These are phyloP conservation scores for Alethe diademata DNA, from an alignment of 2,113 vertebrate species.

Conservation along the genomic window DNA sequence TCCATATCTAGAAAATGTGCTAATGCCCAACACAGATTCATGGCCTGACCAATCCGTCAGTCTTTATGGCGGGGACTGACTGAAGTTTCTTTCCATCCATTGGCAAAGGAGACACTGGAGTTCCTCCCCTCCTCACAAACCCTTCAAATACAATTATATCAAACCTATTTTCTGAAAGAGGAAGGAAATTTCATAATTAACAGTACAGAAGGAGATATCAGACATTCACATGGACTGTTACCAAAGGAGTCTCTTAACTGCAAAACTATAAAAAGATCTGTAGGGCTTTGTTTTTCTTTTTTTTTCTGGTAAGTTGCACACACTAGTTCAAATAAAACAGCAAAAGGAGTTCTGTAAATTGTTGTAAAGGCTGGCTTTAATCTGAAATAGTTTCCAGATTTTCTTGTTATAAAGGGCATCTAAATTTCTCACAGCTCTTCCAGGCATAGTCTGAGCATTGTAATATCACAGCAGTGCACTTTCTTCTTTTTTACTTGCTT, in stretches of 20 bases:
- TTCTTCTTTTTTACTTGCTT: neutral
- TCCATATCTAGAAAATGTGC: neutral
- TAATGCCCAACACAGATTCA: neutral
- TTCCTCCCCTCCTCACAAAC: neutral
- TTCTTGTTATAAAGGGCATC: neutral
- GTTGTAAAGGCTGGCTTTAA: neutral
- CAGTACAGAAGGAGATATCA: neutral
- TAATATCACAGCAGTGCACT: neutral
- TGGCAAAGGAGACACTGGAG: neutral
- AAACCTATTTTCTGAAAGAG: neutral
- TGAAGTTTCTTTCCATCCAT: neutral
- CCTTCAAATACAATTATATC: neutral
- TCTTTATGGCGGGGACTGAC: fast-evolving
- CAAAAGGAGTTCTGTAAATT: neutral
- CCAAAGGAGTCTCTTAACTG: neutral
- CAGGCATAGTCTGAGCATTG: neutral
- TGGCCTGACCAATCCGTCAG: neutral
- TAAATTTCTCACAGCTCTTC: neutral
- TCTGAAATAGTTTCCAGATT: neutral
- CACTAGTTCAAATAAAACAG: neutral
- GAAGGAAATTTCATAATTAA: neutral
- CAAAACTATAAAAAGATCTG: neutral
- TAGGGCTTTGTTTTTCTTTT: neutral
- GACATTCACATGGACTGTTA: neutral
- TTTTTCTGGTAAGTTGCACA: neutral